These are phyloP conservation scores for Halcyon leucocephala DNA, from an alignment of 2,797 vertebrate species.

Conservation along the genomic window DNA sequence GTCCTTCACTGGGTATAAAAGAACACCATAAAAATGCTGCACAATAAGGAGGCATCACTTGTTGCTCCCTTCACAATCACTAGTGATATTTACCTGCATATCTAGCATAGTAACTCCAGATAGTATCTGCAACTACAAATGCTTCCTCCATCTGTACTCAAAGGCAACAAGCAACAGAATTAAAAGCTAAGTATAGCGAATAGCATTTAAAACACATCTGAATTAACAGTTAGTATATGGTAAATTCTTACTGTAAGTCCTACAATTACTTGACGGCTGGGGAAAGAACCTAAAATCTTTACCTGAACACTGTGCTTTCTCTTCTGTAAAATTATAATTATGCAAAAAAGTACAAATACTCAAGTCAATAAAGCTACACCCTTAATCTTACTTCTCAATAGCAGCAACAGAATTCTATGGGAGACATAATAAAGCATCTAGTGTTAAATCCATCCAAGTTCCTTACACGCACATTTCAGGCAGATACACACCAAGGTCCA, in stretches of 20 bases:
- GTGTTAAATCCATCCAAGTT: not conserved
- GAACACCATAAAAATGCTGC: not conserved
- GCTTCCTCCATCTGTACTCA: not conserved
- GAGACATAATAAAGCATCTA: not conserved
- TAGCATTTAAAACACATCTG: not conserved
- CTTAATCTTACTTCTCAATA: not conserved
- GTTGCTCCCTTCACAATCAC: not conserved
- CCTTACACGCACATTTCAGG: not conserved
- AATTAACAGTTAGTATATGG: not conserved
- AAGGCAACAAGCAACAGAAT: not conserved
- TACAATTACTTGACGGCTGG: not conserved
- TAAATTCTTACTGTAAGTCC: not conserved
- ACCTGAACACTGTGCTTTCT: not conserved
- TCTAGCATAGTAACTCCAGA: not conserved
- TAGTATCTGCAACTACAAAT: not conserved
- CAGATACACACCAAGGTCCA: not conserved
- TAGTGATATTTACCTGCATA: not conserved
- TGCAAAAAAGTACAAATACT: not conserved
- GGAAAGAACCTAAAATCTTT: not conserved
- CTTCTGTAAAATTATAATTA: not conserved
- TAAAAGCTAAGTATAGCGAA: not conserved
- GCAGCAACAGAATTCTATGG: not conserved
- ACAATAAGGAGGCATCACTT: not conserved
- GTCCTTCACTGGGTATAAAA: not conserved
- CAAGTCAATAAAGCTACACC: not conserved